Base-by-base conservation (phyloP, 2,888 invertebrate genomes). In the Plagodis pulveraria region DNA sequence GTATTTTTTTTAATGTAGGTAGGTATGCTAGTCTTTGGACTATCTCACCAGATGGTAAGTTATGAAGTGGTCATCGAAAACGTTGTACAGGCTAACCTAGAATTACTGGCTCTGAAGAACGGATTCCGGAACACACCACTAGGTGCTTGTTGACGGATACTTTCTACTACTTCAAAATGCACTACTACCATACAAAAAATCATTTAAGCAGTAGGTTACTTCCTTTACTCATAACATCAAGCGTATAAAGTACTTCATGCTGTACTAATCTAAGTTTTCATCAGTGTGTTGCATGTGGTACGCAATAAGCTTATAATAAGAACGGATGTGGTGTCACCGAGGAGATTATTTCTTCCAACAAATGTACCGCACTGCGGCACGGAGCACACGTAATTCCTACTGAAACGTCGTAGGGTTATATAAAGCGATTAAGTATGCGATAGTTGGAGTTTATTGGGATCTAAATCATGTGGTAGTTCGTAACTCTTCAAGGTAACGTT, bases 321-420 rank as follows among this genome's bases (percentile, higher is more conserved):
- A 83, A 84, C 73, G 80, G 80, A 86, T 84, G 83, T 73, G 82
- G 78, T 80, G 83, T 82, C 84, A 85, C 74, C 71, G 67, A 73
- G 71, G 73, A 85, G 83, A 87, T 86, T 83, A 87, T 82, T 77
- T 76, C 71, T 73, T 74, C 51, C 76, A 69, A 70, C 70, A 71
- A 74, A 80, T 71, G 67, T 78, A 79, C 86, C 87, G 87, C 87
- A 86, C 63, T 87, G 87, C 86, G 84, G 85, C 52, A 60, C 60
- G 50, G 48, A 71, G 69, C 67, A 71, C 70, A 74, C 76, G 79
- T 83, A 81, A 83, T 83, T 85, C 75, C 72, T 73, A 70, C 77
- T 73, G 69, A 81, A 85, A 79, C 79, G 81, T 80, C 79, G 78
- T 56, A 49, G 43, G 56, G 43, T 49, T 75, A 74, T 76, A 81